Base-by-base conservation (phyloP, 2,797 vertebrate species). In the Enteromius thamalakanensis region DNA sequence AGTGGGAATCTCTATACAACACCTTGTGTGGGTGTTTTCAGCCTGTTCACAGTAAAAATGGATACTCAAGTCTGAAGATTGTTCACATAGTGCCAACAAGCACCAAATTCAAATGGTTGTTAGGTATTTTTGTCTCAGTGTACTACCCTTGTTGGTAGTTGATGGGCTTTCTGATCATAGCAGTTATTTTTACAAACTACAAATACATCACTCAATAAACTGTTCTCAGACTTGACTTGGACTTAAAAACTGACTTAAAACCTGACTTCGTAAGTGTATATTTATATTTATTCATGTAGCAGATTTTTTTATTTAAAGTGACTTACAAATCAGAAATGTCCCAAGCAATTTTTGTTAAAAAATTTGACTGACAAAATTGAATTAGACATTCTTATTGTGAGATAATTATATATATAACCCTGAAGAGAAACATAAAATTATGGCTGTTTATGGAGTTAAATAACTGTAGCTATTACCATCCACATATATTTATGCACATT, bases 11-110 rank as follows among this genome's bases (percentile, higher is more conserved):
- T 32, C 40, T 45, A 21, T 64, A 11, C 40, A 47, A 64, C 58
- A 64, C 15, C 15, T 21, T 67, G 29, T 67, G 81, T 82, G 72
- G 47, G 65, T 55, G 70, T 78, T 78, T 78, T 62, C 40, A 64
- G 17, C 9, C 23, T 78, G 12, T 78, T 47, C 23, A 64, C 40
- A 47, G 76, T 15, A 78, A 40, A 77, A 64, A 62, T 64, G 23
- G 40, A 64, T 62, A 77, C 23, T 64, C 12, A 12, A 29, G 29
- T 69, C 45, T 29, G 62, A 55, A 42, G 37, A 49, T 76, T 26
- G 34, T 83, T 55, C 37, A 51, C 47, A 42, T 9, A 65, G 45
- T 62, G 23, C 58, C 76, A 47, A 47, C 23, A 64, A 32, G 11
- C 23, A 47, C 58, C 23, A 64, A 7, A 47, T 77, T 76, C 34